Percentiles rank a stretch among this genome's conserved stretches.
Conservation (phyloP, 2,888 invertebrate species). For the Gandaritis pyraliata region DNA sequence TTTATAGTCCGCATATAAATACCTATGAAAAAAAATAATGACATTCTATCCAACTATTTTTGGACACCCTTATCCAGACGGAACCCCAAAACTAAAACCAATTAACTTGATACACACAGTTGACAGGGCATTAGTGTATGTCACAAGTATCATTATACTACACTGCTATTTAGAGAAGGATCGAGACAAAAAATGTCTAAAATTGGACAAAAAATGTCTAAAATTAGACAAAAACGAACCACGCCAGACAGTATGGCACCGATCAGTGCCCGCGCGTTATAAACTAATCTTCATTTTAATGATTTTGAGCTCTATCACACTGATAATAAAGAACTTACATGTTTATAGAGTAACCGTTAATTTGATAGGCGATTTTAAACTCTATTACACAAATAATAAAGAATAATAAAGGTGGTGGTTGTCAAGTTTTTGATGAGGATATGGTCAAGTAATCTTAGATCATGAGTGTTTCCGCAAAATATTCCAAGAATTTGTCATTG, state of each 20-base stretch:
- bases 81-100: slow-evolving; percentile 34
- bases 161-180: slow-evolving; percentile 51
- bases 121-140: slow-evolving; percentile 47
- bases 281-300: neutral
- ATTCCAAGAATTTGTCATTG: slow-evolving; percentile 18
- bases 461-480: slow-evolving; percentile 27
- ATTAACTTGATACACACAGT: slow-evolving; percentile 40
- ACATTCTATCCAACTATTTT: neutral
- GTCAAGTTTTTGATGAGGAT: slow-evolving; percentile 25
- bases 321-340: neutral
- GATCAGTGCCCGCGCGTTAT: slow-evolving; percentile 60
- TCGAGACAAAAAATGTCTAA: slow-evolving; percentile 53
- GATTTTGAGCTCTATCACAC: slow-evolving; percentile 43
- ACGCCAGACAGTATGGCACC: slow-evolving; percentile 78
- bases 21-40: too few species aligned
- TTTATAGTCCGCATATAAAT: too few species aligned
- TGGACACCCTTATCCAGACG: slow-evolving; percentile 12
- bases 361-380: neutral
- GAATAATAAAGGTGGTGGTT: slow-evolving; percentile 2
- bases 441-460: slow-evolving; percentile 26
- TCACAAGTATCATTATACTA: slow-evolving; percentile 59
- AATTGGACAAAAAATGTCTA: slow-evolving; percentile 49
- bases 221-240: slow-evolving; percentile 51
- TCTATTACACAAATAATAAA: neutral
- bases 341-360: neutral